Evolutionary conservation across 2,113 vertebrate genomes (phyloP), one percentile per base, ranked within the genome.

Genomic region (Syngnathus floridae): DNA sequence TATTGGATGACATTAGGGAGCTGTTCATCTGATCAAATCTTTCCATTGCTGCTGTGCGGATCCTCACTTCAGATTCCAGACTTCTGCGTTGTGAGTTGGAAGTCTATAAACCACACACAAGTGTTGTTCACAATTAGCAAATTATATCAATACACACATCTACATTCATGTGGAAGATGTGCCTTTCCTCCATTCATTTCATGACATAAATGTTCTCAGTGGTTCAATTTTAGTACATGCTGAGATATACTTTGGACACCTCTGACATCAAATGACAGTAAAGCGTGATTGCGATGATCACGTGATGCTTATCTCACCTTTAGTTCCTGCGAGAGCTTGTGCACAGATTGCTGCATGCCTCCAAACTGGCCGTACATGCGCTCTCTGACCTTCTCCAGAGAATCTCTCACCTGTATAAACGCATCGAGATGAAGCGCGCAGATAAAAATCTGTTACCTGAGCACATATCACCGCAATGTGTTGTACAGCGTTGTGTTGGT

Each of bases 341-440:
- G 91, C 76, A 99, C 92, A 75, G 94, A 95, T 82, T 93, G 91
- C 82, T 94, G 94, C 95, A 99, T 97, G 71, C 94, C 95, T 65
- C 94, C 93, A 36, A 96, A 96, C 88, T 98, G 95, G 8, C 97
- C 93, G 2, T 93, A 96, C 93, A 99, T 96, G 75, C 91, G 86
- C 86, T 93, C 93, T 76, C 97, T 92, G 56, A 98, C 94, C 90
- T 95, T 94, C 88, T 98, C 97, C 86, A 98, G 82, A n/a, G 96
- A 98, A 79, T 94, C 92, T 82, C 95, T 94, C 71, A 98, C 95
- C 95, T 99, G 81, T 41, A 14, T 6, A 61, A 51, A 72, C 56
- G 73, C 37, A 65, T 17, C 66, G 17, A 66, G 17, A 74, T 14
- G 70, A 17, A 73, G 19, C 49, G 48, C 13, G 37, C 52, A 55